Evolutionary conservation across 2,113 vertebrate genomes (phyloP).

Genomic region (Martes martes): DNA sequence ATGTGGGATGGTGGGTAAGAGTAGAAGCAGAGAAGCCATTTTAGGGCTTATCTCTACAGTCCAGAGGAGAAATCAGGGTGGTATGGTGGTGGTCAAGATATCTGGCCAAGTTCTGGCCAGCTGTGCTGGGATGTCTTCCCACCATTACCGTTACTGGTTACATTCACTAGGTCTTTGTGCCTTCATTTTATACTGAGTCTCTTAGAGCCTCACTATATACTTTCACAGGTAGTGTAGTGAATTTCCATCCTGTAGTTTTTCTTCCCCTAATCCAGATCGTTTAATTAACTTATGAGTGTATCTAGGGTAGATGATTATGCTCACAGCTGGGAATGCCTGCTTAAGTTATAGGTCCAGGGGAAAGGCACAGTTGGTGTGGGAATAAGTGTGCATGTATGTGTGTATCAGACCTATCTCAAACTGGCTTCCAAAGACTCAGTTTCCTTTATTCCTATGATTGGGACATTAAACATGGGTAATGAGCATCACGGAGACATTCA

Average conservation of each 20-base stretch:
- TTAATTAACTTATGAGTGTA: background rate
- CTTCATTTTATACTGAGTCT: background rate
- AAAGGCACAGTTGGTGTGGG: background rate
- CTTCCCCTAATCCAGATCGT: background rate
- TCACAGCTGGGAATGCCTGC: background rate
- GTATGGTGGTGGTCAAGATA: background rate
- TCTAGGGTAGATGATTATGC: background rate
- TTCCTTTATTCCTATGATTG: background rate
- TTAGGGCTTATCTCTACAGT: background rate
- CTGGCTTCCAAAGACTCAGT: background rate
- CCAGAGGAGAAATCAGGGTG: accelerated
- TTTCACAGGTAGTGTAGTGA: background rate
- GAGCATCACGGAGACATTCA: background rate
- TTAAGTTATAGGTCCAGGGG: background rate
- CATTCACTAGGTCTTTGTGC: background rate
- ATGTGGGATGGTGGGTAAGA: background rate
- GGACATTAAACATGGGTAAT: background rate
- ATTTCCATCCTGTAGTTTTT: background rate
- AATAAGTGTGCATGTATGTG: background rate
- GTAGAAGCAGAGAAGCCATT: background rate
- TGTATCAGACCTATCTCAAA: background rate
- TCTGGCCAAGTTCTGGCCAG: background rate
- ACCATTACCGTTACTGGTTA: background rate
- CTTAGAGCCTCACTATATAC: background rate
- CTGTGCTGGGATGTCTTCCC: background rate